Conservation (phyloP, 92 coral and sea anemone species). For the Palythoa heliodiscus region DNA sequence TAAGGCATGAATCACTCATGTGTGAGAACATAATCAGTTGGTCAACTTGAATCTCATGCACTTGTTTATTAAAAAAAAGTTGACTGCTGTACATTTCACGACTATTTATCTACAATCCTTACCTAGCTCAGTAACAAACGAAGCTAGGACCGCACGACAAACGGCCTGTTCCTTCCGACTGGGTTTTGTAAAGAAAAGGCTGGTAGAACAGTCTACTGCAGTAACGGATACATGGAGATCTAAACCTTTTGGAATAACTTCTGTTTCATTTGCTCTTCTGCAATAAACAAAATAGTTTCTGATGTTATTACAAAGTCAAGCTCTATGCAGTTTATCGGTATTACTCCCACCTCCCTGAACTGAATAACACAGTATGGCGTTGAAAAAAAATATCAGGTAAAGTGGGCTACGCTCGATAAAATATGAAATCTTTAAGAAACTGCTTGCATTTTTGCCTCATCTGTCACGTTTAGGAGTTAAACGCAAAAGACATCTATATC, state of each 20-base stretch:
- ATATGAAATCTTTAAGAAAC: too few relatives aligned
- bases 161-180: constrained; percentile 59
- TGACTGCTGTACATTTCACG: too few relatives aligned
- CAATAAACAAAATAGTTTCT: not conserved
- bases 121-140: constrained; percentile 53
- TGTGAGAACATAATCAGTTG: too few relatives aligned
- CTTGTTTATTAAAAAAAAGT: too few relatives aligned
- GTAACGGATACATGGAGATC: constrained; percentile 64
- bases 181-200: constrained; percentile 62
- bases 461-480: too few relatives aligned
- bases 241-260: constrained; percentile 59
- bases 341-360: not conserved
- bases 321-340: not conserved
- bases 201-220: constrained; percentile 72
- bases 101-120: not conserved
- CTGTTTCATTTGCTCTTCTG: constrained; percentile 38
- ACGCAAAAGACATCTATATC: too few relatives aligned
- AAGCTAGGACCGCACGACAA: constrained; percentile 85
- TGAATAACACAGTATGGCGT: too few relatives aligned
- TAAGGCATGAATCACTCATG: too few relatives aligned
- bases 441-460: too few relatives aligned
- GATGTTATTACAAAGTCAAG: not conserved
- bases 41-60: too few relatives aligned
- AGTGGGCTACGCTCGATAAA: too few relatives aligned
- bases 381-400: too few relatives aligned